Evolutionary conservation across 2,797 vertebrate species (phyloP), one percentile per base, ranked within the genome.

Genomic region (Spinus olivaceus): DNA sequence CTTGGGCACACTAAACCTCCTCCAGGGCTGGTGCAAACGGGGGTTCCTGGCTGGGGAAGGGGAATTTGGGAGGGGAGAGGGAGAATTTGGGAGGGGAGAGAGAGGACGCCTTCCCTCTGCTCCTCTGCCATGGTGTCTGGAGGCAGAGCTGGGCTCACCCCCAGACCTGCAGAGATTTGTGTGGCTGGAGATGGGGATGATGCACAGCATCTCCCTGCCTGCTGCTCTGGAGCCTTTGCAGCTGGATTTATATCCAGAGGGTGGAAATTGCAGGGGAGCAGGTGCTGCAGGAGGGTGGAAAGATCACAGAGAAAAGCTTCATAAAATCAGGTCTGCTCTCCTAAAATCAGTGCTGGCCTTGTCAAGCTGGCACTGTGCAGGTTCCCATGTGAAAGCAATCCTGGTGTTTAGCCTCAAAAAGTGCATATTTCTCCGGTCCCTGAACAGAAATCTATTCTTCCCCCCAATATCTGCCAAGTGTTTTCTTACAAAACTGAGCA

Each of bases 101-200:
- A 51, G 41, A 25, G 12, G 1, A 3, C 42, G 15, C 47, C 39
- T 89, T 61, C 64, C 22, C 42, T 21, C n/a, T 69, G 57, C 86
- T 67, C 9, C 0, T 12, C 53, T 81, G 56, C 1, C 33, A 6
- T 2, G 13, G 14, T 8, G 76, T 41, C 20, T 4, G 50, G 42
- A 67, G 70, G 22, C 30, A 7, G 33, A 46, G 47, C 83, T 8
- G 78, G 87, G 81, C 76, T 6, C 22, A 0, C 2, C 2, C 51
- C 47, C 84, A 60, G 37, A 54, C 22, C 67, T 32, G 65, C 53
- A 50, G 78, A 12, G 94, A 78, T 71, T 59, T 57, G 37, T 9
- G 4, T 0, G 16, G 47, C 5, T 8, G 50, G 22, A 70, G 79
- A 39, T 86, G 92, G 42, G 8, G 86, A 49, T 90, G 59, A 79